A percentile compares a stretch with the other conserved stretches of the same genome.
Evolutionary conservation across 2,888 invertebrate species (phyloP).

Genomic region (Scrobipalpa costella): DNA sequence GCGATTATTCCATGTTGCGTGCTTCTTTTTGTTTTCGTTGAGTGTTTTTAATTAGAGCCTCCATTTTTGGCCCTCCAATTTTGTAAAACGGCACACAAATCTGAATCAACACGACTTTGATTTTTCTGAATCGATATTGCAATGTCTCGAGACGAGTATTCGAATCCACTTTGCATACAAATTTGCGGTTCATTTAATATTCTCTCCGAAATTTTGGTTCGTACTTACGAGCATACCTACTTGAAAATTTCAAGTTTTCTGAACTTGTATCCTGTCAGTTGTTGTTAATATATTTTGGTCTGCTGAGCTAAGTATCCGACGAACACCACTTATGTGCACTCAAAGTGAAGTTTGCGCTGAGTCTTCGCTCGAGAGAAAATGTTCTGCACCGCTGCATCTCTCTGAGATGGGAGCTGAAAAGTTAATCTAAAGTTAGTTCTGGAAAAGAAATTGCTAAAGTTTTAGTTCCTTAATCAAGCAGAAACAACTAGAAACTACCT

Average conservation of each 20-base stretch:
- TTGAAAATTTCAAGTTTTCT: constrained; percentile 8
- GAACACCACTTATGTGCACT: constrained; percentile 59
- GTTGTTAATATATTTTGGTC: constrained; percentile 37
- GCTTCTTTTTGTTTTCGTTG: constrained; percentile 25
- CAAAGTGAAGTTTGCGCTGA: constrained; percentile 43
- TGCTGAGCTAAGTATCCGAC: constrained; percentile 33
- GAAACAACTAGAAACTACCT: constrained; percentile 19
- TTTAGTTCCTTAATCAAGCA: constrained; percentile 21
- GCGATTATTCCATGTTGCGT: constrained; percentile 30
- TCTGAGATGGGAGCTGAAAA: constrained; percentile 20
- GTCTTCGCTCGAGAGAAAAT: constrained; percentile 43
- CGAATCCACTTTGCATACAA: constrained; percentile 18
- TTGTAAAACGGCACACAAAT: constrained; percentile 10
- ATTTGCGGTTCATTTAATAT: constrained; percentile 14
- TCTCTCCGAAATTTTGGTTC: constrained; percentile 9
- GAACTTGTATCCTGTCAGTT: constrained; percentile 22
- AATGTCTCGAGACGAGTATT: constrained; percentile 8
- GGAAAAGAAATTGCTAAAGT: constrained; percentile 40
- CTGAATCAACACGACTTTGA: constrained; percentile 9
- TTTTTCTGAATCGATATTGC: constrained; percentile 22
- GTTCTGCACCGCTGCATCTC: constrained; percentile 50
- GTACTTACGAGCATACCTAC: constrained; percentile 6
- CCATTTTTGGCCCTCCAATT: constrained; percentile 2
- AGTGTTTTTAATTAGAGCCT: constrained; percentile 21
- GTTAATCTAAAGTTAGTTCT: constrained; percentile 31